A percentile compares a stretch with the other conserved stretches of the same genome.
These are phyloP conservation scores for Rugalucina vietnamica DNA, from an alignment of 2,888 invertebrate genomes.

Conservation along the genomic window DNA sequence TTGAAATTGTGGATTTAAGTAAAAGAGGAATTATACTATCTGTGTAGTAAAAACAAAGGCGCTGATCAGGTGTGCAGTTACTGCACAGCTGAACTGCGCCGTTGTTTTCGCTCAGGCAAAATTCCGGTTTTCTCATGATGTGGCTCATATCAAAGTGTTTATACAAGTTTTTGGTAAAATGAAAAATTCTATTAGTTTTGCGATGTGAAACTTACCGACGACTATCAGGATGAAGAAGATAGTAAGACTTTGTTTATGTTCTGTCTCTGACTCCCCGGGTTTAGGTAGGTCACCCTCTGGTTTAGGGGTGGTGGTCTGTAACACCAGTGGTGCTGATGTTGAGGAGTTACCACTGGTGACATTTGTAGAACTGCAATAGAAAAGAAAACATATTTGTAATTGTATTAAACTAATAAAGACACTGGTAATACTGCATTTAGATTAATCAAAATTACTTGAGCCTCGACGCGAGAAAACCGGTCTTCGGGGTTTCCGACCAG, in stretches of 20 bases:
- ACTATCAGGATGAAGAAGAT: constrained; percentile 99
- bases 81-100: too few relatives aligned
- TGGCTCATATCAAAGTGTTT: too few relatives aligned
- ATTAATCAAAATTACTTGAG: not conserved
- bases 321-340: constrained; percentile 11
- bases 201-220: constrained; percentile 86
- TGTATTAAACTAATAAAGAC: not conserved
- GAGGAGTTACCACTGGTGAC: not conserved
- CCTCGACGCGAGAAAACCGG: not conserved
- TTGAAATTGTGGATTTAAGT: too few relatives aligned
- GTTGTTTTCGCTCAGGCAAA: too few relatives aligned
- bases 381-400: not conserved
- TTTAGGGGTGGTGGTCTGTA: constrained; percentile 52
- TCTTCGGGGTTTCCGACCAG: not conserved
- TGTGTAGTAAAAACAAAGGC: too few relatives aligned
- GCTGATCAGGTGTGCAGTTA: too few relatives aligned
- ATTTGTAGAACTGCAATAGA: not conserved
- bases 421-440: not conserved
- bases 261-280: constrained; percentile 95
- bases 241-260: constrained; percentile 97
- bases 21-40: too few relatives aligned
- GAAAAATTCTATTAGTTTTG: too few relatives aligned
- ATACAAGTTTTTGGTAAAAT: not conserved
- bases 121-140: too few relatives aligned
- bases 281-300: constrained; percentile 87